Percentiles rank a stretch among this genome's conserved stretches.
These are phyloP conservation scores for Hemithea aestivaria DNA, from an alignment of 2,888 invertebrate genomes.

Conservation along the genomic window DNA sequence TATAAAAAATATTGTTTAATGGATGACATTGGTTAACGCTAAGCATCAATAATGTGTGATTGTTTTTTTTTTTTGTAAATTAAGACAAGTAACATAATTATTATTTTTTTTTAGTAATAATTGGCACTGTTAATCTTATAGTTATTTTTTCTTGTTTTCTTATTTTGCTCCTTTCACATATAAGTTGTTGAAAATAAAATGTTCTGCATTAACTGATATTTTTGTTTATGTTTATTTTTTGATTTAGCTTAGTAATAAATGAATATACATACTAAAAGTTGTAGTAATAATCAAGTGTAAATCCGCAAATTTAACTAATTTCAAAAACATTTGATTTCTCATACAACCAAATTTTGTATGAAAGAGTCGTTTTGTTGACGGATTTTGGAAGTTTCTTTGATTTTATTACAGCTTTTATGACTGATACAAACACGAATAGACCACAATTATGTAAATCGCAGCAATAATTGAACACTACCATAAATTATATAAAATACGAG, in stretches of 20 bases:
- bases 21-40: slow-evolving; percentile 32
- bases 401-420: too few species aligned
- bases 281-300: too few species aligned
- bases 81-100: slow-evolving; percentile 39
- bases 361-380: too few species aligned
- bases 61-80: slow-evolving; percentile 33
- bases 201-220: slow-evolving; percentile 58
- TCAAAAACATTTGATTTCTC: too few species aligned
- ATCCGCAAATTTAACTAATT: too few species aligned
- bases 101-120: slow-evolving; percentile 56
- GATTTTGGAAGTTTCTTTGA: too few species aligned
- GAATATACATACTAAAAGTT: too few species aligned
- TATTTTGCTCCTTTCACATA: slow-evolving; percentile 51
- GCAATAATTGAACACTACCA: slow-evolving; percentile 15
- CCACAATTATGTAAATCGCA: too few species aligned
- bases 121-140: slow-evolving; percentile 74
- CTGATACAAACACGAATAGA: too few species aligned
- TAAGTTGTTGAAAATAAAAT: slow-evolving; percentile 70
- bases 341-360: too few species aligned
- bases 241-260: slow-evolving; percentile 16
- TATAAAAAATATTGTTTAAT: slow-evolving; percentile 42
- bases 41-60: slow-evolving; percentile 26
- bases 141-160: slow-evolving; percentile 61
- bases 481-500: slow-evolving; percentile 8
- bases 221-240: slow-evolving; percentile 41